These are phyloP conservation scores for Enteromius anoplus DNA, from an alignment of 2,797 vertebrate species.

Conservation along the genomic window DNA sequence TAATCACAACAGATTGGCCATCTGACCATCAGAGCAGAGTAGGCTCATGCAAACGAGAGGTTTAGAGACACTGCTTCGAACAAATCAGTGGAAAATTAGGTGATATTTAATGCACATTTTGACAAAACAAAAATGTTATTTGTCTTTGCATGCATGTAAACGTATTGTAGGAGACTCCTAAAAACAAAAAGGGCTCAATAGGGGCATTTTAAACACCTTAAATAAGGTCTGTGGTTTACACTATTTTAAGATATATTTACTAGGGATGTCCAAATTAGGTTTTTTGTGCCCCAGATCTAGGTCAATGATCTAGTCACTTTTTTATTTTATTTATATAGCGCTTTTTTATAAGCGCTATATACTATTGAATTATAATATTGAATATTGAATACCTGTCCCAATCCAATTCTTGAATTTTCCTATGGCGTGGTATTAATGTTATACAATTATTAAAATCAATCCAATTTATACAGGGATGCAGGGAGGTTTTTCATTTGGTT, in stretches of 20 bases:
- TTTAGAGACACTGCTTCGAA: background rate
- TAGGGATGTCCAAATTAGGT: background rate
- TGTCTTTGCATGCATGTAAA: background rate
- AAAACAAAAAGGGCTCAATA: background rate
- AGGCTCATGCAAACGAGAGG: background rate
- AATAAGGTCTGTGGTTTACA: background rate
- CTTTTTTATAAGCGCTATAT: too few species aligned
- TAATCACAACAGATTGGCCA: background rate
- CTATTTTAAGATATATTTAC: background rate
- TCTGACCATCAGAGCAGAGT: background rate
- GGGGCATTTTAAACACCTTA: background rate
- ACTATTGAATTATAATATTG: background rate
- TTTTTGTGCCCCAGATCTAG: background rate
- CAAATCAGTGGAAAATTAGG: background rate
- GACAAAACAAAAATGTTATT: background rate
- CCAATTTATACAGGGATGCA: background rate
- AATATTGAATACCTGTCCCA: background rate
- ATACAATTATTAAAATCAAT: background rate
- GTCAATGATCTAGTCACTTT: background rate
- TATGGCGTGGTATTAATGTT: background rate
- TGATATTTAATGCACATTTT: too few species aligned
- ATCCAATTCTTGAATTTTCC: background rate
- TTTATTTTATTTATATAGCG: too few species aligned
- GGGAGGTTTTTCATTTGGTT: background rate
- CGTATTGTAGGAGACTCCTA: background rate